Percentiles rank a stretch among this genome's conserved stretches.
Conservation (phyloP, 1,140 invertebrate species). For the Acromyrmex charruanus region DNA sequence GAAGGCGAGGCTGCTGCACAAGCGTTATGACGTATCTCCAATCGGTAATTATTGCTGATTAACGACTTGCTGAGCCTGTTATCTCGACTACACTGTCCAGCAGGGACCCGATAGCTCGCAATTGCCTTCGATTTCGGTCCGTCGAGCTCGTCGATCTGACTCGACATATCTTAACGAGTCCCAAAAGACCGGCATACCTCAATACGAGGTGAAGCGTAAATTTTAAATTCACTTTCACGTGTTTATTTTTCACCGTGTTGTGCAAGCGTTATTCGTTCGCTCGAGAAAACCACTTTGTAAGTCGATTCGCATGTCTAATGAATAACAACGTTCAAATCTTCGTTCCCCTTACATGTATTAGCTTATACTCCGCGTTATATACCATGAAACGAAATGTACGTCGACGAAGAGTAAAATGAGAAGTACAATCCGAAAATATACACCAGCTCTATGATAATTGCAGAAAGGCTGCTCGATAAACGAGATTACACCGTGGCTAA, state of each 20-base stretch:
- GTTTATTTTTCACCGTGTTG: slow-evolving; percentile 38
- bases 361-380: background rate
- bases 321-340: slow-evolving; percentile 34
- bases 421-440: slow-evolving; percentile 23
- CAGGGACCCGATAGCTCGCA: slow-evolving; percentile 69
- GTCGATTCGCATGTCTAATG: slow-evolving; percentile 8
- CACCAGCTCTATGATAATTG: slow-evolving; percentile 25
- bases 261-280: slow-evolving; percentile 15
- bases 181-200: slow-evolving; percentile 1
- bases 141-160: slow-evolving; percentile 64
- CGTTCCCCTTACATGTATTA: background rate
- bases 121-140: slow-evolving; percentile 61
- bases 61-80: slow-evolving; percentile 78
- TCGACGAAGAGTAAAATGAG: background rate
- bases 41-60: slow-evolving; percentile 84
- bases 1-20: slow-evolving; percentile 72
- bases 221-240: slow-evolving; percentile 50
- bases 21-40: slow-evolving; percentile 77
- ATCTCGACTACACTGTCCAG: slow-evolving; percentile 71
- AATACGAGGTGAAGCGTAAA: background rate
- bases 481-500: slow-evolving; percentile 36
- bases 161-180: slow-evolving; percentile 38
- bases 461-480: slow-evolving; percentile 33
- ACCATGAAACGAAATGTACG: background rate
- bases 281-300: slow-evolving; percentile 20